Percentiles rank a stretch among this genome's conserved stretches.
Evolutionary conservation across 2,113 vertebrate species (phyloP).

Genomic region (Salminus brasiliensis): DNA sequence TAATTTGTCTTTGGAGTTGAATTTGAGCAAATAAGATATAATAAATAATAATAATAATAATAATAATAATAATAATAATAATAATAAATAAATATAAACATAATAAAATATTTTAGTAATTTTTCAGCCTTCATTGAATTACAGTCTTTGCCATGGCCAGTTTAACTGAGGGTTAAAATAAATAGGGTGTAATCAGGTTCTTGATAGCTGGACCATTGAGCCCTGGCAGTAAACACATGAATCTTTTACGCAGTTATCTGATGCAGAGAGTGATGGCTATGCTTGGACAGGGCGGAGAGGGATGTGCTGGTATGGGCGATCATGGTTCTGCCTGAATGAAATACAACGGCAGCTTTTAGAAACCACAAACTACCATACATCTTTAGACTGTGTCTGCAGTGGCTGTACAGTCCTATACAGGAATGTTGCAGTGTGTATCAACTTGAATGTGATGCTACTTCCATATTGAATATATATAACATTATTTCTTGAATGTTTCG

Average conservation of each 20-base stretch:
- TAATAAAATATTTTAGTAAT: too few species aligned
- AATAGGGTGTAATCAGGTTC: not conserved
- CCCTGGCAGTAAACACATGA: not conserved
- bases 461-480: too few species aligned
- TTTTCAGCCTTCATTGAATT: too few species aligned
- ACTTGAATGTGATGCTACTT: too few species aligned
- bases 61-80: too few species aligned
- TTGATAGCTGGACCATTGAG: not conserved
- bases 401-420: not conserved
- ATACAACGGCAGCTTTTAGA: constrained; percentile 11
- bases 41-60: too few species aligned
- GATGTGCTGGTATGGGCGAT: not conserved
- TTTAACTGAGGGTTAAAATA: too few species aligned
- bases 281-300: not conserved
- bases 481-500: too few species aligned
- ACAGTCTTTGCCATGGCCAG: too few species aligned
- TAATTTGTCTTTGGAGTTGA: too few species aligned
- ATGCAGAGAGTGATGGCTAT: not conserved
- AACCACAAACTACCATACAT: constrained; percentile 1
- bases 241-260: not conserved
- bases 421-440: not conserved
- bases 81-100: too few species aligned
- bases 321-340: constrained; percentile 8
- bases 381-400: not conserved
- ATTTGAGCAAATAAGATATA: too few species aligned